These are phyloP conservation scores for Eupristina koningsbergeri DNA, from an alignment of 1,140 invertebrate genomes.

Conservation along the genomic window DNA sequence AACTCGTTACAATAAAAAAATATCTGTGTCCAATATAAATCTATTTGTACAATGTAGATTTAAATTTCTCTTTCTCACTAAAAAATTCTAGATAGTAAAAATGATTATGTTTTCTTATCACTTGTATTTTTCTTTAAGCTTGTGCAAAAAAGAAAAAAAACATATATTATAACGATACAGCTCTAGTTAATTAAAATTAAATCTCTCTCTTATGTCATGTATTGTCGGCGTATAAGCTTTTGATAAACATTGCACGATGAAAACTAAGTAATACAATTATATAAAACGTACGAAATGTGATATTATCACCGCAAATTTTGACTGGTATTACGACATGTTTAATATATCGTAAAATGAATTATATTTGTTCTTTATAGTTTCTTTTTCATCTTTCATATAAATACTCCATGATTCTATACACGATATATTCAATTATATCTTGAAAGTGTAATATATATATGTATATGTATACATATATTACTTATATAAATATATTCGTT, in stretches of 20 bases:
- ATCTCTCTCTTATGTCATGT: conserved; percentile 45
- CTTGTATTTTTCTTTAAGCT: conserved; percentile 40
- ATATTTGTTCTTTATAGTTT: conserved; percentile 12
- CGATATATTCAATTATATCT: conserved; percentile 25
- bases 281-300: conserved; percentile 34
- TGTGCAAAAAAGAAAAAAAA: conserved; percentile 30
- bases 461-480: no score
- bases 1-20: conserved; percentile 39
- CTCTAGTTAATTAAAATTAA: conserved; percentile 42
- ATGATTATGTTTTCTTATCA: conserved; percentile 49
- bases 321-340: conserved; percentile 57
- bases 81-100: conserved; percentile 51
- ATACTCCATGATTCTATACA: conserved; percentile 12
- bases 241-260: conserved; percentile 43
- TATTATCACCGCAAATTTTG: conserved; percentile 45
- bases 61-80: conserved; percentile 51
- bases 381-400: conserved; percentile 33
- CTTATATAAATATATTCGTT: neutral
- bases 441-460: conserved; percentile 22
- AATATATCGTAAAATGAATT: neutral
- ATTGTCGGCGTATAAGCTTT: conserved; percentile 32
- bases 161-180: conserved; percentile 24
- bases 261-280: conserved; percentile 42
- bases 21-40: conserved; percentile 40
- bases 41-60: conserved; percentile 43